phyloP scores from a whole-genome alignment of 2,888 invertebrate genomes.

The Branchipolynoe longqiensis region DNA sequence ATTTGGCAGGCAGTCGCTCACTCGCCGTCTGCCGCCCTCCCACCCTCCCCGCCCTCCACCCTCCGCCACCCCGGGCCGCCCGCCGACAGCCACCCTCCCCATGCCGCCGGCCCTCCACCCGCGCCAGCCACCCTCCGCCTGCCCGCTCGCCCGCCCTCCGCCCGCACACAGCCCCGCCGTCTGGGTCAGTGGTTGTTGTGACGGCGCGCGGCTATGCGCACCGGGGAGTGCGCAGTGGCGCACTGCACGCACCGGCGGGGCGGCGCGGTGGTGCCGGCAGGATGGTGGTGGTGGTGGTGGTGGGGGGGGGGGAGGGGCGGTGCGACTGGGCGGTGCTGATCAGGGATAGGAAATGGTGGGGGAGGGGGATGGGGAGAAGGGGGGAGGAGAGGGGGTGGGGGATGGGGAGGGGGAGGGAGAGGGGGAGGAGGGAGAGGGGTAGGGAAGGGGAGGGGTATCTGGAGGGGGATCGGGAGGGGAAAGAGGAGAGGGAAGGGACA shows the following conservation, averaged over 20 bases:
- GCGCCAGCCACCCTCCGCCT: neutral
- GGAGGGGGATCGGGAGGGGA: neutral
- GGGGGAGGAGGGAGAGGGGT: neutral
- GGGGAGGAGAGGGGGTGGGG: neutral
- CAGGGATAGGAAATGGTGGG: neutral
- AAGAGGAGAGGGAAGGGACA: neutral
- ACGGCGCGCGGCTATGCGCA: slow-evolving; percentile 40
- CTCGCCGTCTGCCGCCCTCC: neutral
- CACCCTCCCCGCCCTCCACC: neutral
- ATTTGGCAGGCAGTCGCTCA: slow-evolving; percentile 17
- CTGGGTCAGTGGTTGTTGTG: slow-evolving; percentile 53
- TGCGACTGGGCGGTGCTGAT: neutral
- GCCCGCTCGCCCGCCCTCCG: neutral
- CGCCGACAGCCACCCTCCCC: slow-evolving; percentile 6
- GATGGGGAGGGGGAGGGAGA: neutral
- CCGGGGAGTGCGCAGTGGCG: neutral
- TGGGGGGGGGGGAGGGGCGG: neutral
- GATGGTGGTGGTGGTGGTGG: neutral
- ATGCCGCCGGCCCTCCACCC: neutral
- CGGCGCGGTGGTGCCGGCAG: neutral
- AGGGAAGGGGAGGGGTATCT: neutral
- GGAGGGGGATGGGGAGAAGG: neutral
- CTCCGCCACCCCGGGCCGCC: neutral
- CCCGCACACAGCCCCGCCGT: too few relatives aligned
- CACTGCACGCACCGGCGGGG: neutral